A percentile compares a stretch with the other conserved stretches of the same genome.
Evolutionary conservation across 2,888 invertebrate genomes (phyloP).

Genomic region (Idaea dimidiata): DNA sequence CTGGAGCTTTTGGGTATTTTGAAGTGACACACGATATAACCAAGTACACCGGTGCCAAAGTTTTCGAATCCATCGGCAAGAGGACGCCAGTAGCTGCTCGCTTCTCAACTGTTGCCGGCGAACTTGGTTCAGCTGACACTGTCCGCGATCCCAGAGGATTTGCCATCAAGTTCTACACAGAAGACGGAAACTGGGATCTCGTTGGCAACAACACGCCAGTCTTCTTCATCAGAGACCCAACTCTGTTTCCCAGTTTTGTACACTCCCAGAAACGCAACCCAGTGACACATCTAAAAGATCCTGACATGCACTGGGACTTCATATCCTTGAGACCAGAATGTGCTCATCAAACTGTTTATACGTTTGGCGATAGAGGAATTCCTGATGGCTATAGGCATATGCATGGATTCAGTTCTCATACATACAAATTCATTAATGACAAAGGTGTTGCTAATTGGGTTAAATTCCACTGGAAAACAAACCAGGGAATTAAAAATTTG

Average conservation of each 20-base stretch:
- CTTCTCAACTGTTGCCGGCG: conserved; percentile 94
- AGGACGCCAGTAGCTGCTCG: conserved; percentile 89
- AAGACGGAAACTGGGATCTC: conserved; percentile 96
- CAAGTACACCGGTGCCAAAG: conserved; percentile 88
- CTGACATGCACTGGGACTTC: conserved; percentile 98
- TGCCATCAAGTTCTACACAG: conserved; percentile 96
- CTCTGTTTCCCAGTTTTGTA: conserved; percentile 95
- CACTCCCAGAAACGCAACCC: conserved; percentile 99
- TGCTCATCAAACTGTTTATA: conserved; percentile 90
- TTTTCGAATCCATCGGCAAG: conserved; percentile 89
- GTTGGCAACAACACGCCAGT: conserved; percentile 97
- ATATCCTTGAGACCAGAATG: conserved; percentile 93
- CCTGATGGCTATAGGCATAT: conserved; percentile 96
- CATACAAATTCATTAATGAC: conserved; percentile 93
- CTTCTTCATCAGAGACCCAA: conserved; percentile 95
- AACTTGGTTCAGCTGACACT: conserved; percentile 94
- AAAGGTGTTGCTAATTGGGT: conserved; percentile 89
- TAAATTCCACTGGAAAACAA: conserved; percentile 97
- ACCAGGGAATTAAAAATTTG: conserved; percentile 94
- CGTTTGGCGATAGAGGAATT: conserved; percentile 95
- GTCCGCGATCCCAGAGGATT: conserved; percentile 95
- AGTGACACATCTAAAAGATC: conserved; percentile 92
- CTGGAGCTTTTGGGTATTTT: conserved; percentile 93
- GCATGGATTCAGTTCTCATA: conserved; percentile 98
- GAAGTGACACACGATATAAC: conserved; percentile 93